These are phyloP conservation scores for Mya arenaria DNA, from an alignment of 1,140 invertebrate genomes.

Conservation along the genomic window DNA sequence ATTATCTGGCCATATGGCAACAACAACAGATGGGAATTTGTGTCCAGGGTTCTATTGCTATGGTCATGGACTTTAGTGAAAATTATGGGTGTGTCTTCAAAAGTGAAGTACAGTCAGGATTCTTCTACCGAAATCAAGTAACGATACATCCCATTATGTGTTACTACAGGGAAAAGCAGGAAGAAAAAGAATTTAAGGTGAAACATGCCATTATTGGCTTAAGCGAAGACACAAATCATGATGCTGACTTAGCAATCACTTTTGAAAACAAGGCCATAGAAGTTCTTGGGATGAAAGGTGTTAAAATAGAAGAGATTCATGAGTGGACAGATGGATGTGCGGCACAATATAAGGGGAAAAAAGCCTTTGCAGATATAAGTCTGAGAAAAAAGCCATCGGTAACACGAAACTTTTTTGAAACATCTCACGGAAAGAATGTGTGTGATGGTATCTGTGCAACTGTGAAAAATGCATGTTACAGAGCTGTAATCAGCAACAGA, in stretches of 20 bases:
- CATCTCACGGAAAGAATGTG: conserved; percentile 62
- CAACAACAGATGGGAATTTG: conserved; percentile 26
- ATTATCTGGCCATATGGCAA: conserved; percentile 40
- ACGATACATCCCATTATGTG: conserved; percentile 56
- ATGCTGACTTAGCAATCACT: conserved; percentile 38
- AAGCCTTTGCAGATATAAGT: conserved; percentile 59
- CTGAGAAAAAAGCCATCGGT: conserved; percentile 22
- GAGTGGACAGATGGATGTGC: conserved; percentile 62
- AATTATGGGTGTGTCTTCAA: conserved; percentile 53
- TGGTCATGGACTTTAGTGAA: conserved; percentile 49
- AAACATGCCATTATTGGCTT: conserved; percentile 57
- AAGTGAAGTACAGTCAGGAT: conserved; percentile 47
- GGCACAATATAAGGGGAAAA: conserved; percentile 51
- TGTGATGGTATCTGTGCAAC: conserved; percentile 60
- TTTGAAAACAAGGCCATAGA: conserved; percentile 42
- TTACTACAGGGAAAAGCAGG: conserved; percentile 51
- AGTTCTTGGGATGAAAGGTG: conserved; percentile 20
- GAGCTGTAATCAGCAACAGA: conserved; percentile 25
- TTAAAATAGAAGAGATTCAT: conserved; percentile 41
- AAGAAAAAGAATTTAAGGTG: conserved; percentile 37
- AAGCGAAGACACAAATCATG: conserved; percentile 58
- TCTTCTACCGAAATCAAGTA: conserved; percentile 51
- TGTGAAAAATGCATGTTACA: conserved; percentile 40
- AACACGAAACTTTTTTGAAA: conserved; percentile 35
- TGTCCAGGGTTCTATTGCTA: conserved; percentile 1